Evolutionary conservation across 2,113 vertebrate genomes (phyloP), one percentile per base, ranked within the genome.

Genomic region (Cynoglossus semilaevis): DNA sequence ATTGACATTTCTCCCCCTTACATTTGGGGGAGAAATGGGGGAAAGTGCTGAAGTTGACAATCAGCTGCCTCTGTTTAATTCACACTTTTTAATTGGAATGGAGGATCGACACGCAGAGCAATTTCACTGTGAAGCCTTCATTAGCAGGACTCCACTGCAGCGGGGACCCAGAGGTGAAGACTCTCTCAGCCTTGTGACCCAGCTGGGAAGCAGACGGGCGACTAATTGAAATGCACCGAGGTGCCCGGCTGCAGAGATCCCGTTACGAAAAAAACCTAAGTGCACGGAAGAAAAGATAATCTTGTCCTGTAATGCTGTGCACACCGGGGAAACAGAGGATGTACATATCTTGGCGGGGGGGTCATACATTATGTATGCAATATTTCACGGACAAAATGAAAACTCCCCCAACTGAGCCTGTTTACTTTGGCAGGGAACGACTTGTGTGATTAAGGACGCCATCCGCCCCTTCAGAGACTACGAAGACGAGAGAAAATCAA

Each of bases 1-100:
- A 17, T 51, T 38, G 34, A 29, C n/a, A 61, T 62, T 54, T 71
- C 51, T 36, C 45, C 37, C 37, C 5, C 10, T 6, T 15, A 61
- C 58, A 51, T 52, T n/a, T n/a, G n/a, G n/a, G n/a, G n/a, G n/a
- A n/a, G n/a, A n/a, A n/a, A n/a, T 65, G 75, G 49, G 75, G 49
- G 35, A 65, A 41, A 37, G 43, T n/a, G 49, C 58, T 74, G 40
- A 63, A 64, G 72, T 68, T 76, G 78, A 86, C 70, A 67, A 70
- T 80, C 64, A 71, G 72, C 72, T 67, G 63, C 51, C 55, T 79
- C 62, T 58, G 70, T 82, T 81, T 77, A 85, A 91, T 90, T 86
- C 85, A 80, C 82, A 87, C 80, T 76, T 89, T 91, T 88, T 90
- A 91, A 91, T 90, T 88, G 89, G 87, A 70, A 72, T 40, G 55